Conservation (phyloP, 2,888 invertebrate species). For the Yponomeuta cagnagella region DNA sequence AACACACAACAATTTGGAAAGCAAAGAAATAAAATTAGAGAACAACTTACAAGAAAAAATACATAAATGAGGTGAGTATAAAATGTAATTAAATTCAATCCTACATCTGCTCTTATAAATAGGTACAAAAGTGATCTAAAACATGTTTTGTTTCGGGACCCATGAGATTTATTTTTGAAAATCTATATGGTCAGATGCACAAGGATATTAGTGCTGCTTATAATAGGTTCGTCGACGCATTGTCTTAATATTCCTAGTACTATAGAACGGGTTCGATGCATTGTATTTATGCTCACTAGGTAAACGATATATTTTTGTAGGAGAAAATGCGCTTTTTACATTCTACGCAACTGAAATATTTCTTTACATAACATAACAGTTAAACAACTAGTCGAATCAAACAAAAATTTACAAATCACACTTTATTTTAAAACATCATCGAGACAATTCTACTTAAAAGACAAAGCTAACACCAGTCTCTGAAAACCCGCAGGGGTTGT, state of each 20-base stretch:
- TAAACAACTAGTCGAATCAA: background rate
- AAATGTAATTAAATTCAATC: slow-evolving; percentile 32
- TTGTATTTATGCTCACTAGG: no score
- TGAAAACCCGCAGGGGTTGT: background rate
- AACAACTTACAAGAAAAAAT: slow-evolving; percentile 28
- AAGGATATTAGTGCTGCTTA: no score
- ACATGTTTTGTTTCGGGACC: slow-evolving; percentile 33
- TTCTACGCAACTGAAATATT: no score
- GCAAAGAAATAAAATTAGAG: slow-evolving; percentile 31
- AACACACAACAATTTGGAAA: slow-evolving; percentile 35
- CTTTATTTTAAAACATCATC: slow-evolving; percentile 20
- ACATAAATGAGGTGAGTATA: slow-evolving; percentile 28
- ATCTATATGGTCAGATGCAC: background rate
- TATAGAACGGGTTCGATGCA: no score
- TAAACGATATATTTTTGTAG: no score
- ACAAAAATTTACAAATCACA: background rate
- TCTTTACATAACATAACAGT: no score
- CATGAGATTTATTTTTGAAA: slow-evolving; percentile 21
- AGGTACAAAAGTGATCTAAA: slow-evolving; percentile 27
- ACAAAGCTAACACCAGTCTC: background rate
- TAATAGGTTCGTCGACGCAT: no score
- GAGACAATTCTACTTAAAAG: slow-evolving; percentile 13
- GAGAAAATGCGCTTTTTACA: no score
- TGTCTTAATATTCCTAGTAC: no score
- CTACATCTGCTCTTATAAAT: slow-evolving; percentile 32